Percentiles rank a stretch among this genome's conserved stretches.
Conservation (phyloP, 2,113 vertebrate species). For the cat (Felis catus) region F.catus_Fca126_mat1.0 CM031425.1:20986001-20986500, state of each 20-base stretch:
- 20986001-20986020: too few species aligned
- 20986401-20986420: neutral
- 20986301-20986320: neutral
- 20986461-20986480: neutral
- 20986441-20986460: neutral
- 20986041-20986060: too few species aligned
- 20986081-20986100: too few species aligned
- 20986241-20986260: neutral
- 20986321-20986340: neutral
- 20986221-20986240: neutral
- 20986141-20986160: neutral
- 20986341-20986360: neutral
- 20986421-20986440: neutral
- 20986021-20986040: too few species aligned
- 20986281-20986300: neutral
- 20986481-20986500: neutral
- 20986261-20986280: neutral
- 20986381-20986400: neutral
- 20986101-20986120: too few species aligned
- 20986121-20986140: neutral
- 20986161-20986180: neutral
- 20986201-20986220: conserved; percentile 24
- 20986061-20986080: too few species aligned
- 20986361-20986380: fast-evolving
- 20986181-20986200: neutral